Conservation (phyloP, 2,797 vertebrate genomes). For the Hyperoplus immaculatus region DNA sequence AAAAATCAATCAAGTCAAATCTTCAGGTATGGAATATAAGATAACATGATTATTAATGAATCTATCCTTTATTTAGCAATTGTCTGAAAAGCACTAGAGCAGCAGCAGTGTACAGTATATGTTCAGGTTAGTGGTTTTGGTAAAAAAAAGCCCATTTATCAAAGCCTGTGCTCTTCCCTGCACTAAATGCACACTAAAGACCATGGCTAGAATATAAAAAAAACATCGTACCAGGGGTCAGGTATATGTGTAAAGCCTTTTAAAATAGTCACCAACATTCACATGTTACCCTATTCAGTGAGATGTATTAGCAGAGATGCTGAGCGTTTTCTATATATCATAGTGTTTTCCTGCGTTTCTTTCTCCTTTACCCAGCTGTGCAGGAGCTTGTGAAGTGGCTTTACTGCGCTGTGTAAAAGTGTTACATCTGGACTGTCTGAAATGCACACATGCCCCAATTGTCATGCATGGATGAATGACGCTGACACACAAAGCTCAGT, state of each 20-base stretch:
- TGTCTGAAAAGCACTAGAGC: not conserved
- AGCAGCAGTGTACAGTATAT: not conserved
- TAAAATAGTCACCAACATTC: constrained; percentile 15
- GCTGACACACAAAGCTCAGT: constrained; percentile 33
- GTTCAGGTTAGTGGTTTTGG: not conserved
- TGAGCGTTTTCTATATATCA: constrained; percentile 14
- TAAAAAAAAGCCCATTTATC: constrained; percentile 12
- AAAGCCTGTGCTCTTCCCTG: constrained; percentile 23
- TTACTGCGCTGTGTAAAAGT: constrained; percentile 1
- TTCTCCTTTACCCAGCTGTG: constrained; percentile 1
- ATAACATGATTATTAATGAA: not conserved
- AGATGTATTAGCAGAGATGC: constrained; percentile 25
- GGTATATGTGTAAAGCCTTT: not conserved
- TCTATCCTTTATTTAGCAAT: not conserved
- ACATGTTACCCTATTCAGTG: not conserved
- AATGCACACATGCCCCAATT: constrained; percentile 31
- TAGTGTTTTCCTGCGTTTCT: constrained; percentile 9
- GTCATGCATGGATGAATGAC: constrained; percentile 53
- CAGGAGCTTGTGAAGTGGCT: constrained; percentile 1
- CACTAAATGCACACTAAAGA: constrained; percentile 16
- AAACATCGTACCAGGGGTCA: constrained; percentile 25
- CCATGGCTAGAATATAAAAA: not conserved
- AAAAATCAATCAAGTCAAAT: not conserved
- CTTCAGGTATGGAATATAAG: not conserved
- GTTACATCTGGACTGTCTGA: not conserved